These are phyloP conservation scores for Clupea harengus DNA, from an alignment of 2,113 vertebrate genomes.

Conservation along the genomic window DNA sequence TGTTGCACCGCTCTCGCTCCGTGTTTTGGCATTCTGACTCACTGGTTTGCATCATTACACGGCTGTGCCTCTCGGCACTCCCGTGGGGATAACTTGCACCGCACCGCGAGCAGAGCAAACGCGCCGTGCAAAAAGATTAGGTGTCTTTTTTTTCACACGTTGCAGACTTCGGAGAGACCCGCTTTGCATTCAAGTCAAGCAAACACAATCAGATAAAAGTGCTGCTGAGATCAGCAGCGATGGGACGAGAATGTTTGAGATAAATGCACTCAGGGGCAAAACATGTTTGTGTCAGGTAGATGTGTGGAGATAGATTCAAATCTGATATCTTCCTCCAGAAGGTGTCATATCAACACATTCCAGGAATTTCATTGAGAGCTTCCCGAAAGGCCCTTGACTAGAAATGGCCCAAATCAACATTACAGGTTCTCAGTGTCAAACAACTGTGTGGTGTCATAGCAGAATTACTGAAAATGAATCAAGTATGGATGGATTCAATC, in stretches of 20 bases:
- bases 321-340: conserved; percentile 41
- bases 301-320: conserved; percentile 36
- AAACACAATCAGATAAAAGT: conserved; percentile 41
- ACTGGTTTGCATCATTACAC: conserved; percentile 19
- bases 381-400: conserved; percentile 30
- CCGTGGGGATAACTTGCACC: not conserved
- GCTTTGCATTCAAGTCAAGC: conserved; percentile 28
- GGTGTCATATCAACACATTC: conserved; percentile 50
- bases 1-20: not conserved
- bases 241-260: conserved; percentile 35
- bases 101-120: conserved; percentile 13
- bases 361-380: conserved; percentile 33
- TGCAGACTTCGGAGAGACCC: conserved; percentile 14
- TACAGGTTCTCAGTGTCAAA: not conserved
- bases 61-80: not conserved
- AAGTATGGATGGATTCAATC: not conserved
- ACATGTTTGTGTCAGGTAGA: conserved; percentile 35
- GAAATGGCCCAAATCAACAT: conserved; percentile 31
- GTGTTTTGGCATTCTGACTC: conserved; percentile 19
- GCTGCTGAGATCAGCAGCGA: conserved; percentile 26
- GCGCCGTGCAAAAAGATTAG: conserved; percentile 26
- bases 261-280: conserved; percentile 32
- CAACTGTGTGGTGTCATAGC: not conserved
- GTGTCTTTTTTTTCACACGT: conserved; percentile 35
- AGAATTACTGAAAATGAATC: not conserved